Base-by-base conservation (phyloP, 1,140 invertebrate genomes). In the Drosophila littoralis region DNA sequence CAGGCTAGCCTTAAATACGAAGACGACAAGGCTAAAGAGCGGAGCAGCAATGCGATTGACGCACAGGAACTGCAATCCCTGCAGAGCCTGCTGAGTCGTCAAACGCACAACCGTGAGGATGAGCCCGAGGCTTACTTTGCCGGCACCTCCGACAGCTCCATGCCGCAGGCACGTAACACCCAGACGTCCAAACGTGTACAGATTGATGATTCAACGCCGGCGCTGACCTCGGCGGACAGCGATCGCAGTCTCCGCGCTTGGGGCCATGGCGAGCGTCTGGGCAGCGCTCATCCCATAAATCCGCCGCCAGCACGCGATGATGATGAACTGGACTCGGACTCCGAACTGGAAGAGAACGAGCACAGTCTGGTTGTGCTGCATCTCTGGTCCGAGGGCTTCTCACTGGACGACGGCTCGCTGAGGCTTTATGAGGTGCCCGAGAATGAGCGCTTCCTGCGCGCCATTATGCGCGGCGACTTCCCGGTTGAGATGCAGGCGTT, bases 321-420 rank as follows among this genome's bases (percentile, higher is more conserved):
- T 0, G 38, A n/a, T 3, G 79, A 83, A 3, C 52, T 73, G 35
- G 79, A 89, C 5, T 71, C 76, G 7, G 83, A 81, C 0, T 43
- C 57, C 1, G 79, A 89, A 4, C 13, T 45, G 9, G 60, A 60
- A 4, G 77, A 86, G 6, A 72, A 46, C 6, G 79, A 83, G 42
- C 76, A 83, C 3, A 75, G 61, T 12, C 67, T 78, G 0, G 77
- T 88, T 7, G 70, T 81, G 35, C 36, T 88, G 17, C 84, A 88
- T 46, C 67, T 88, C 1, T 88, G 84, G 84, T 72, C 84, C 12
- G 84, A 88, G 32, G 84, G 84, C 0, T 88, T 88, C 46, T 70
- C 84, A 7, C 38, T 88, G 7, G 80, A 89, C 42, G 71, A 84
- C 5, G 84, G 84, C 17, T 38, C 51, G 0, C 32, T 88, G 13